Evolutionary conservation across 2,113 vertebrate genomes (phyloP).

Genomic region (Malaclemys terrapin): DNA sequence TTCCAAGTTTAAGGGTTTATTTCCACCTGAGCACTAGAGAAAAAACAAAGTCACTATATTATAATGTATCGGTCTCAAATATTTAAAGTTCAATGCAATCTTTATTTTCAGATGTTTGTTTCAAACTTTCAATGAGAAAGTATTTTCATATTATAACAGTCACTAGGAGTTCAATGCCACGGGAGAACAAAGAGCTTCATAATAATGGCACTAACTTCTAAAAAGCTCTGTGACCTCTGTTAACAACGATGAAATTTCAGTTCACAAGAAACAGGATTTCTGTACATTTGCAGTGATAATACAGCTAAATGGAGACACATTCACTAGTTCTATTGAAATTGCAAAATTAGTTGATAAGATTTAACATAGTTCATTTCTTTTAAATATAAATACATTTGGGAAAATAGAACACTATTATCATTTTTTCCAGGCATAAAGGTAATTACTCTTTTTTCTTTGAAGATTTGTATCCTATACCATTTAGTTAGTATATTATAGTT

Average conservation of each 20-base stretch:
- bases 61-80: neutral
- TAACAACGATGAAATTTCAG: constrained; percentile 24
- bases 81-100: neutral
- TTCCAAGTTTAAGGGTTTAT: neutral
- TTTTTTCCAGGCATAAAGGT: neutral
- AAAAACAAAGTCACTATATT: neutral
- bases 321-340: neutral
- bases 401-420: constrained; percentile 8
- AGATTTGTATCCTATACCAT: neutral
- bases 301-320: constrained; percentile 9
- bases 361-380: constrained; percentile 1
- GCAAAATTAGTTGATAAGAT: neutral
- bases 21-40: neutral
- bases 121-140: constrained; percentile 9
- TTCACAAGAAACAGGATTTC: constrained; percentile 40
- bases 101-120: constrained; percentile 11
- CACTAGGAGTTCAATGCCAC: neutral
- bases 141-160: neutral
- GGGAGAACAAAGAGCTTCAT: neutral
- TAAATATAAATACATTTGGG: neutral
- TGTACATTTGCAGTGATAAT: constrained; percentile 16
- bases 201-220: constrained; percentile 13
- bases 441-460: neutral
- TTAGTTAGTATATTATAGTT: neutral
- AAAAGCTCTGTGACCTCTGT: constrained; percentile 40